Base-by-base conservation (phyloP, 2,797 vertebrate species). In the Acanthurus lineatus region DNA sequence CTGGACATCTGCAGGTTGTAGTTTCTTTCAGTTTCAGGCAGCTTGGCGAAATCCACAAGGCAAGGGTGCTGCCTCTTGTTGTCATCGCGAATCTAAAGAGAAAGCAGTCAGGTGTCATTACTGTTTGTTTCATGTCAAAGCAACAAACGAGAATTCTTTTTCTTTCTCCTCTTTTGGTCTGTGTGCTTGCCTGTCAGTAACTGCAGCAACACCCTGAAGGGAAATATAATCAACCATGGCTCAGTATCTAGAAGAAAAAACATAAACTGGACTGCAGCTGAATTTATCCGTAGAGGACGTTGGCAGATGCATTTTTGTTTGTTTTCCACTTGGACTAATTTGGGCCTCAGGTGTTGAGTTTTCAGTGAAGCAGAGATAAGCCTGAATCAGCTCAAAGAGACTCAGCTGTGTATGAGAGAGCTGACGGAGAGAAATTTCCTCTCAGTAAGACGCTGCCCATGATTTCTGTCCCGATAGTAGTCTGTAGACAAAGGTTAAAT, bases 1-100 rank as follows among this genome's bases (percentile, higher is more conserved):
- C 97, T 97, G 78, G 98, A 99, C 98, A 99, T 99, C 92, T 99
- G 98, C 62, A 99, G 87, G 91, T 99, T 99, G 88, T 99, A 99
- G 93, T 98, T 99, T 91, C 97, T 98, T 93, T 99, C 98, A 7
- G 98, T 99, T 96, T 99, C 98, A 62, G 98, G 98, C 81, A 99
- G 93, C 90, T 99, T 99, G 77, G 95, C 89, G 82, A 99, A 99
- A 92, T 99, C 97, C 86, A 99, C 98, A 40, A 99, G 96, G 91
- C 98, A 99, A 73, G 98, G 98, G 90, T 99, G 98, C 90, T 99
- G 98, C 67, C 98, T 96, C 94, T 99, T 99, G 93, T 99, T 99
- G 94, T 99, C 98, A 90, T 99, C 98, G 17, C 98, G 96, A 82
- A 98, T 93, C 98, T 99, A 89, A 35, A 88, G 90, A 77, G 82